Evolutionary conservation across 2,888 invertebrate genomes (phyloP).

Genomic region (Resseliella maxima): DNA sequence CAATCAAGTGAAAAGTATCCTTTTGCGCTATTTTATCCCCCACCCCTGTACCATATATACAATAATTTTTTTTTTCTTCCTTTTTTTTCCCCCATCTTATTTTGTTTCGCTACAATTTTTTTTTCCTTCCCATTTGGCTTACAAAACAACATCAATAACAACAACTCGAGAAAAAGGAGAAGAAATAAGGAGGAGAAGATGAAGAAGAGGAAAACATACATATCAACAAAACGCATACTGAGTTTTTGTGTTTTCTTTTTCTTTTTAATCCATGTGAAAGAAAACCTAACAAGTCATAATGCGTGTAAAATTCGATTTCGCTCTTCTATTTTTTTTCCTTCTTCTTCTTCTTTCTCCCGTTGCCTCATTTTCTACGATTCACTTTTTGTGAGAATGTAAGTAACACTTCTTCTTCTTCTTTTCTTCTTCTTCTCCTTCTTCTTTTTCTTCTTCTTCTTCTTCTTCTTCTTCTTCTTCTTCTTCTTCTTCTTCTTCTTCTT

Average conservation of each 20-base stretch:
- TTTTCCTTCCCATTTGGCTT: neutral
- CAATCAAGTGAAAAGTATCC: constrained; percentile 41
- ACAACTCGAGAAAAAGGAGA: too few relatives aligned
- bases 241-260: neutral
- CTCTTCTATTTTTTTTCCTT: neutral
- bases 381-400: neutral
- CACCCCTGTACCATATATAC: too few relatives aligned
- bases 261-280: constrained; percentile 12
- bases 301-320: constrained; percentile 32
- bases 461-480: too few relatives aligned
- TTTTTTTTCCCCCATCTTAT: neutral
- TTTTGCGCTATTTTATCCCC: neutral
- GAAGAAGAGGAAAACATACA: neutral
- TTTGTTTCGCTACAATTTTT: neutral
- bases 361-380: constrained; percentile 19
- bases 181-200: too few relatives aligned
- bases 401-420: neutral
- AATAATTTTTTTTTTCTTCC: too few relatives aligned
- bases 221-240: neutral
- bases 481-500: too few relatives aligned
- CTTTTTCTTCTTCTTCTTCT: too few relatives aligned
- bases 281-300: constrained; percentile 34
- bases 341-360: neutral
- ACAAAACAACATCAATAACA: neutral
- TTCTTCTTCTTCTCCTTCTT: neutral